Percentiles rank a stretch among this genome's conserved stretches.
phyloP scores from a whole-genome alignment of 2,113 vertebrate genomes.

The Oreochromis tanganicae region DNA sequence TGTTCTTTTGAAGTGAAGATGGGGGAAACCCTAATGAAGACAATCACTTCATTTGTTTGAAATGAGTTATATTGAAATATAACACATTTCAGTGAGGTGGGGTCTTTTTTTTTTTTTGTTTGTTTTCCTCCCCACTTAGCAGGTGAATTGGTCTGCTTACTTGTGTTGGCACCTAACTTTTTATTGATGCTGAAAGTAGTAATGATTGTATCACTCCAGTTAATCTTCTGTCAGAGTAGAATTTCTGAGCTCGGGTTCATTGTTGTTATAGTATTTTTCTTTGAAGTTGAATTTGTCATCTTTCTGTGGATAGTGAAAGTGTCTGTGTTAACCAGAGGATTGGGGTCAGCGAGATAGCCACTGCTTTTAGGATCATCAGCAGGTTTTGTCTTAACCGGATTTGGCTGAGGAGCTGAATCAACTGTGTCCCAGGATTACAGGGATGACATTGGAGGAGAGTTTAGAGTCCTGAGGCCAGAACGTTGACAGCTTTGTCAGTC shows the following conservation, averaged over 20 bases:
- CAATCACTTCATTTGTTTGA: neutral
- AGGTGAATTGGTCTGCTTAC: neutral
- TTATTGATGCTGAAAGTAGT: neutral
- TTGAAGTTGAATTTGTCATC: neutral
- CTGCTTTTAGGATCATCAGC: conserved; percentile 78
- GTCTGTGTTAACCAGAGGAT: conserved; percentile 61
- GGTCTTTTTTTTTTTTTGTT: neutral
- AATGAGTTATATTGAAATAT: neutral
- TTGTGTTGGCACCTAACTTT: neutral
- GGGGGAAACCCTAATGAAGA: neutral
- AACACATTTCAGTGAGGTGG: neutral
- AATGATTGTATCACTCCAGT: neutral
- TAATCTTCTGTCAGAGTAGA: neutral
- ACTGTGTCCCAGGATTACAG: conserved; percentile 78
- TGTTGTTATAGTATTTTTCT: neutral
- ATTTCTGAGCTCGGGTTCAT: neutral
- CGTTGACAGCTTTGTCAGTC: conserved; percentile 16
- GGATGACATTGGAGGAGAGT: conserved; percentile 73
- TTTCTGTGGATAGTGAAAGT: conserved; percentile 54
- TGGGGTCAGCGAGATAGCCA: conserved; percentile 75
- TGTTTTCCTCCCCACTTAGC: neutral
- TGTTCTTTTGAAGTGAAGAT: neutral
- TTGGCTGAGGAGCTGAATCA: conserved; percentile 79
- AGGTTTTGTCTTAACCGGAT: conserved; percentile 89
- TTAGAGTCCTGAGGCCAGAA: conserved; percentile 52